Base-by-base conservation (phyloP, 2,797 vertebrate species). In the Ctenosaura bakeri region DNA sequence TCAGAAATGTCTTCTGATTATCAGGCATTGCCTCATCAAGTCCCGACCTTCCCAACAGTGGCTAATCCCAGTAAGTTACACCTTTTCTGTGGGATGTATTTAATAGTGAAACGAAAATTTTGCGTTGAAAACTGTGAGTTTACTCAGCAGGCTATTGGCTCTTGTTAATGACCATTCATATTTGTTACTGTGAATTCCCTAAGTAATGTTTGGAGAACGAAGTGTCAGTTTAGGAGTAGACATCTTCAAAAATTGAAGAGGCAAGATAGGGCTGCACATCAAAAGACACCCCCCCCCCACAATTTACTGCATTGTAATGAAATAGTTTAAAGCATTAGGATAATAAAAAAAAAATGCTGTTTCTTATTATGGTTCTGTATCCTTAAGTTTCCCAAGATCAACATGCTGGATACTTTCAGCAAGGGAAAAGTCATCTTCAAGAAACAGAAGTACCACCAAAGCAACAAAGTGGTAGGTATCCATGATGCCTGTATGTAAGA, bases 401-500 rank as follows among this genome's bases (percentile, higher is more conserved):
- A 74, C 91, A 97, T 90, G 94, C 94, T 92, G 99, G 99, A 50
- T 99, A 98, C 97, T 99, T 99, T 96, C 97, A 97, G 95, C 97
- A 97, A 95, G 97, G 91, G 66, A 92, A 85, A 94, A 96, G 91
- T 91, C 92, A 91, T 86, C 92, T 94, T 46, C 96, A 86, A 0
- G 96, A 92, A 71, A 93, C 91, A 88, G 97, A 98, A 92, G 90
- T 94, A 52, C 95, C 96, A 81, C 93, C 96, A 71, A 98, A 97
- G 89, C 97, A 94, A 92, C 96, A 97, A 92, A 86, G 95, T 95
- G 98, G 99, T 99, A 97, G 87, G 97, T 97, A 79, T 83, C 26
- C 56, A 83, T 87, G 89, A 69, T 77, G 24, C 9, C 1, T 54
- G 20, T 64, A n/a, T 76, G 26, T 66, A 90, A 86, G 76, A 50